These are phyloP conservation scores for Dicrurus megarhynchus DNA, from an alignment of 2,113 vertebrate genomes.

Conservation along the genomic window DNA sequence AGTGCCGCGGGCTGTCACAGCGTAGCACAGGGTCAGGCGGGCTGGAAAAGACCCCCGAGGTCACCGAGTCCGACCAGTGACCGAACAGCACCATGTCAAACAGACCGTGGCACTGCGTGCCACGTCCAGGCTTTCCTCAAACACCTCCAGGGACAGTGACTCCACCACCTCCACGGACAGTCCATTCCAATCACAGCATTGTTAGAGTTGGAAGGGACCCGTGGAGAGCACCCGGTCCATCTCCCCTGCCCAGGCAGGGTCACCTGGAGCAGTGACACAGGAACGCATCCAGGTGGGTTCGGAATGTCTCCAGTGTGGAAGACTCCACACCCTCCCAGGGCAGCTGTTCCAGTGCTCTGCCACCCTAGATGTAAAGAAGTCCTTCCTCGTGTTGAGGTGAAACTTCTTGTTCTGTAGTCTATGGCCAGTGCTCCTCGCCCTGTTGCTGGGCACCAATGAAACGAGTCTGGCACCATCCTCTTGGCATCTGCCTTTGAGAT, in stretches of 20 bases:
- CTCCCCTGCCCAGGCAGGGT: not conserved
- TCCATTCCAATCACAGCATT: accelerated
- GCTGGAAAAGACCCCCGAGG: not conserved
- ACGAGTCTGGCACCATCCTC: accelerated
- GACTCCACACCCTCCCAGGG: accelerated
- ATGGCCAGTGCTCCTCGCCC: not conserved
- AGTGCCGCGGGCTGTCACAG: accelerated
- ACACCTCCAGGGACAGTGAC: not conserved
- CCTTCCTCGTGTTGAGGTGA: not conserved
- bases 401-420: not conserved
- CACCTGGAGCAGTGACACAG: not conserved
- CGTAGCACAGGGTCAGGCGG: accelerated
- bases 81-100: accelerated
- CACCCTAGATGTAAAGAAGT: not conserved
- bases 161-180: not conserved
- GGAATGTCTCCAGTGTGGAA: too few species aligned
- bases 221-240: not conserved
- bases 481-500: not conserved
- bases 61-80: accelerated
- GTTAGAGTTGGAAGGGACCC: not conserved
- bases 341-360: not conserved
- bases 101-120: not conserved
- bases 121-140: not conserved
- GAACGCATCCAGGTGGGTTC: accelerated
- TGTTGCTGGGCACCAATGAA: accelerated